Percentiles rank a stretch among this genome's conserved stretches.
phyloP scores from a whole-genome alignment of 2,797 vertebrate species.

The Arctocebus calabarensis region DNA sequence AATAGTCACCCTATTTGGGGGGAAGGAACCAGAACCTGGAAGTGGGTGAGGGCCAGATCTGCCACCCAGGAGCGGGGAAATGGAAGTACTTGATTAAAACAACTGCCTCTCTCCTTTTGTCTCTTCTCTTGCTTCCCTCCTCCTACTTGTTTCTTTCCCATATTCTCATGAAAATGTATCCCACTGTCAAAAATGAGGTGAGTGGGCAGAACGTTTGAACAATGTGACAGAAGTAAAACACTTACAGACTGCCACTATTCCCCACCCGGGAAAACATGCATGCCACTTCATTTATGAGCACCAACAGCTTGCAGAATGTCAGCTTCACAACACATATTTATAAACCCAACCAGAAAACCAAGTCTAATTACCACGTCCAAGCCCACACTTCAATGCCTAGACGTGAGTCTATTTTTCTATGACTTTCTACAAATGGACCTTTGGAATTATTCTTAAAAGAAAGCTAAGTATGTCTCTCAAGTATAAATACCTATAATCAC shows the following conservation, averaged over 20 bases:
- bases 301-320: neutral
- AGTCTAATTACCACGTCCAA: neutral
- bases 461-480: neutral
- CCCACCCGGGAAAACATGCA: neutral
- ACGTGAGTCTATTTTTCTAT: neutral
- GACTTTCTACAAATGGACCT: constrained; percentile 44
- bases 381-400: neutral
- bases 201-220: constrained; percentile 47
- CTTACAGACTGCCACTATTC: neutral
- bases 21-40: neutral
- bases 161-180: constrained; percentile 44
- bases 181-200: constrained; percentile 28
- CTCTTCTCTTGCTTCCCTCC: neutral
- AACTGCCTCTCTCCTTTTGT: neutral
- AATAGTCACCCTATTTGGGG: neutral
- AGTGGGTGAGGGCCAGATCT: neutral
- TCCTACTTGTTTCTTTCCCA: constrained; percentile 42
- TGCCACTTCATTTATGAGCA: neutral
- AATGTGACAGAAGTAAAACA: constrained; percentile 20
- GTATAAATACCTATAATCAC: neutral
- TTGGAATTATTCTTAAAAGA: constrained; percentile 55
- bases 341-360: neutral
- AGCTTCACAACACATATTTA: neutral
- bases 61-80: neutral
- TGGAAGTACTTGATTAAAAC: neutral